Evolutionary conservation across 2,113 vertebrate genomes (phyloP).

Genomic region (Saguinus imperator): DNA sequence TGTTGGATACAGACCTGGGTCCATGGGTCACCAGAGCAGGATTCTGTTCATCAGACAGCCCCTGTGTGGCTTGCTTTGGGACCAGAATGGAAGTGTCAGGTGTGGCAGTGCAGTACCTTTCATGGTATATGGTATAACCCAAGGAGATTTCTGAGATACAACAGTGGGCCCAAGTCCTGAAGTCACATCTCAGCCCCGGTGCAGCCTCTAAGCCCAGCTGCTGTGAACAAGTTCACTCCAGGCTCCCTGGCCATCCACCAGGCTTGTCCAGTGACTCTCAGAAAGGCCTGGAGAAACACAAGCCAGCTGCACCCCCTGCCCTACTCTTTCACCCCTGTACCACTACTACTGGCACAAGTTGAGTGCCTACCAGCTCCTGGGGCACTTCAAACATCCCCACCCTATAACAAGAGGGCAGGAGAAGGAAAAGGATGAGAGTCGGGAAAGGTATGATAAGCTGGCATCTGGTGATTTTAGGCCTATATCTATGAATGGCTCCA

Average conservation of each 20-base stretch:
- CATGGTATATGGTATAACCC: background rate
- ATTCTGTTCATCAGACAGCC: background rate
- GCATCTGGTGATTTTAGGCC: background rate
- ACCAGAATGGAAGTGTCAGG: background rate
- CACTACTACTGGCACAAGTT: background rate
- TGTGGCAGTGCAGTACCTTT: background rate
- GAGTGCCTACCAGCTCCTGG: background rate
- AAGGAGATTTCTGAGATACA: background rate
- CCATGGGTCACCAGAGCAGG: background rate
- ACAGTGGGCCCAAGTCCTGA: background rate
- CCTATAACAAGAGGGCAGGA: background rate
- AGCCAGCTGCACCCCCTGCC: background rate
- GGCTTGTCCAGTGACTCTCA: background rate
- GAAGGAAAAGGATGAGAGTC: background rate
- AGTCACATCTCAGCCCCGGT: background rate
- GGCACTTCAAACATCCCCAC: background rate
- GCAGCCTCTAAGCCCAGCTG: background rate
- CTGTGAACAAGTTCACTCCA: background rate
- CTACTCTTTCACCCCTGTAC: background rate
- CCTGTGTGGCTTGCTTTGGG: background rate
- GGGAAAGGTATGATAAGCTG: background rate
- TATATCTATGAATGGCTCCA: background rate
- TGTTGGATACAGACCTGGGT: background rate
- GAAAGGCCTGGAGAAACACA: background rate
- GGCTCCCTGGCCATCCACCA: background rate